Conservation (phyloP, 2,113 vertebrate genomes). For the Sander vitreus region DNA sequence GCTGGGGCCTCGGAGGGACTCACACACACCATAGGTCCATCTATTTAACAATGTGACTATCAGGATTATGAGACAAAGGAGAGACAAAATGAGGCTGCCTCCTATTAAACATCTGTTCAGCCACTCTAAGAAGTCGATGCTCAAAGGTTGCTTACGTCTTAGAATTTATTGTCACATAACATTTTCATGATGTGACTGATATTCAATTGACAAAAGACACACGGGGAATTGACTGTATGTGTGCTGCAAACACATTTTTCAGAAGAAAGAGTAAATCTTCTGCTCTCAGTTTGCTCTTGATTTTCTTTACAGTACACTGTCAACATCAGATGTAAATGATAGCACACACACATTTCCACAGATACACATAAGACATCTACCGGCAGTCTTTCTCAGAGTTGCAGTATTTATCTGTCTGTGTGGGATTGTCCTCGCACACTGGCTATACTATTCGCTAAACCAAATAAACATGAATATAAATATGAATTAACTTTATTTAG, state of each 20-base stretch:
- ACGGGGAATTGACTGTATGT: neutral
- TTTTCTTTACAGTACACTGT: neutral
- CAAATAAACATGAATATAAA: neutral
- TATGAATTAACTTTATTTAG: neutral
- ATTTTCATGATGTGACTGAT: conserved; percentile 11
- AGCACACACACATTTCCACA: neutral
- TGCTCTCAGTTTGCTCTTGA: neutral
- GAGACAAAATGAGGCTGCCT: conserved; percentile 34
- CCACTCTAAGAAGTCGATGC: conserved; percentile 10
- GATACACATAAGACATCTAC: neutral
- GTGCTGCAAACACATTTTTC: conserved; percentile 16
- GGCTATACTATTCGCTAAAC: neutral
- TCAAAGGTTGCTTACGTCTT: conserved; percentile 18
- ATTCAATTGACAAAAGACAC: conserved; percentile 20
- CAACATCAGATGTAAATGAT: conserved; percentile 5
- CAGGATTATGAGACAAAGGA: conserved; percentile 50
- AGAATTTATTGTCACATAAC: neutral
- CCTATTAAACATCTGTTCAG: conserved; percentile 54
- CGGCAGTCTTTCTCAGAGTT: neutral
- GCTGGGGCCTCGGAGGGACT: conserved; percentile 44
- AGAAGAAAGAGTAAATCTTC: neutral
- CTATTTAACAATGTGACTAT: conserved; percentile 55
- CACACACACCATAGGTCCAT: conserved; percentile 27
- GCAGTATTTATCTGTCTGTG: neutral
- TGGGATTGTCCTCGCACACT: neutral